Evolutionary conservation across 1,140 invertebrate species (phyloP), one percentile per base, ranked within the genome.

Genomic region (Rhysida immarginata): DNA sequence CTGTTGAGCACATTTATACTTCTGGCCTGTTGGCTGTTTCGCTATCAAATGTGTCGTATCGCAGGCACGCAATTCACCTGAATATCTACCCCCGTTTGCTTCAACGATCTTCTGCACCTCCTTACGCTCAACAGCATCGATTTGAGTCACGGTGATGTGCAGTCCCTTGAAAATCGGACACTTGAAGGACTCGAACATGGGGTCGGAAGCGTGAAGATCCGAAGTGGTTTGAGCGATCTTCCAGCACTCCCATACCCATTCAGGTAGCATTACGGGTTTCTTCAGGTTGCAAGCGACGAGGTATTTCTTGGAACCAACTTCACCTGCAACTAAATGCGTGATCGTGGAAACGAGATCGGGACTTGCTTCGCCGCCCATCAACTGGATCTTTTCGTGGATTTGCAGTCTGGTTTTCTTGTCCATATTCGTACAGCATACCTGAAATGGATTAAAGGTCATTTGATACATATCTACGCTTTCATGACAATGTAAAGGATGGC

Each of bases 221-320:
- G n/a, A n/a, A n/a, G 77, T 70, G 42, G 70, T 71, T 26, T 78
- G 66, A 54, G 82, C 83, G 23, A 70, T 71, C 26, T 85, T 71
- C 88, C 89, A 94, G 1, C 90, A 80, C 3, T 78, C 77, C 53
- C 81, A 66, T 1, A 94, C 74, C 89, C 90, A 95, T 14, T 79
- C 74, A 13, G 78, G 72, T n/a, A 76, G 74, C 79, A 92, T 85
- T 5, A 93, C 74, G 27, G 82, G 79, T 60, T 87, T 79, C 1
- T 77, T 77, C 55, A 75, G 75, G 61, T 80, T 77, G 14, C 77
- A 76, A 42, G 88, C 87, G 57, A 68, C 69, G 52, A 63, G 55
- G 58, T 73, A 73, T 56, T 74, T 73, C 42, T 68, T 67, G 24
- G 71, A 73, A n/a, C 71, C 71, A n/a, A 73, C 71, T 61, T 69